These are phyloP conservation scores for Squalus acanthias DNA, from an alignment of 2,797 vertebrate species.

Conservation along the genomic window DNA sequence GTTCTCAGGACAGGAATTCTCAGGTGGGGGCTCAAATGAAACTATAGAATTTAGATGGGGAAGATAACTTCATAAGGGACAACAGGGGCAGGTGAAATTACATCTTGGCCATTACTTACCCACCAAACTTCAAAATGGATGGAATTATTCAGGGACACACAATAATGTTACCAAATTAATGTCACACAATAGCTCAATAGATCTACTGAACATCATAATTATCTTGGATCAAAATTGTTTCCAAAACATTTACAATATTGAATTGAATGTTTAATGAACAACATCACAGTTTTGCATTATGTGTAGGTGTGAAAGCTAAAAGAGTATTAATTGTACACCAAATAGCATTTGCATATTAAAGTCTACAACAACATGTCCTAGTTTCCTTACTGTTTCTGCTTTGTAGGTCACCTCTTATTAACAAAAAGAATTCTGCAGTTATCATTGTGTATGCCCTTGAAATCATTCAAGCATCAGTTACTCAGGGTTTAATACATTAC, in stretches of 20 bases:
- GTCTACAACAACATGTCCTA: neutral
- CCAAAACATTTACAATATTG: neutral
- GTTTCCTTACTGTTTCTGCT: neutral
- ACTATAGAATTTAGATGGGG: neutral
- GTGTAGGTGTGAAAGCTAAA: neutral
- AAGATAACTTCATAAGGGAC: neutral
- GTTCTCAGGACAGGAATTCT: neutral
- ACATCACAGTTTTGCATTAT: neutral
- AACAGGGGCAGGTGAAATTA: neutral
- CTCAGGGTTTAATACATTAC: slow-evolving; percentile 28
- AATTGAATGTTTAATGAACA: neutral
- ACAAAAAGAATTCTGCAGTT: neutral
- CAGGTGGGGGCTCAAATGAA: neutral
- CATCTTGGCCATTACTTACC: neutral
- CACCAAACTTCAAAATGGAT: neutral
- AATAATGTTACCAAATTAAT: neutral
- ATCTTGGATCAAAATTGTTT: neutral
- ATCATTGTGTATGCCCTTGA: slow-evolving; percentile 14
- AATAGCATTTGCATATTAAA: neutral
- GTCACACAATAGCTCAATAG: neutral
- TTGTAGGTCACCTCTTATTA: neutral
- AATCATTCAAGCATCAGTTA: neutral
- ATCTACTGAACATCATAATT: neutral
- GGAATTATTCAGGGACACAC: neutral
- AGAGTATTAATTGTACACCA: neutral